Conservation (phyloP, 2,888 invertebrate species). For the Kryphioiulus occultus region DNA sequence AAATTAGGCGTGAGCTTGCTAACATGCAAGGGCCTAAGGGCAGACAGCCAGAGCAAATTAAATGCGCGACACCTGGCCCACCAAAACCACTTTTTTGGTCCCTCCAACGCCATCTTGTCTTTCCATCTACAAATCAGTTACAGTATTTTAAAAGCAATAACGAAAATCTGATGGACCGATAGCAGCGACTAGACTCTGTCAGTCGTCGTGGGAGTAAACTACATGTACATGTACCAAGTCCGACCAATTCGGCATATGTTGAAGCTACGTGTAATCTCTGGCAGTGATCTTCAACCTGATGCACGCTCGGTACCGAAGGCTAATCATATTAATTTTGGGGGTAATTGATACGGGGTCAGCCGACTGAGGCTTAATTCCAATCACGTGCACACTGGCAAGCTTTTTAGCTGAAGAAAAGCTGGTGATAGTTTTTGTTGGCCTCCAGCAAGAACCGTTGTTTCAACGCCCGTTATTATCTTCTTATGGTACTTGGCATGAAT, state of each 20-base stretch:
- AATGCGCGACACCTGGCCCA: neutral
- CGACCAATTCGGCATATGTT: neutral
- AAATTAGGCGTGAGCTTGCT: neutral
- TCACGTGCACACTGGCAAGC: neutral
- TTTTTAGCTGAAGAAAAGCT: slow-evolving; percentile 17
- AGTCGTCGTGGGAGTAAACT: neutral
- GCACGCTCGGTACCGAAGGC: neutral
- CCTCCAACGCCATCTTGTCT: slow-evolving; percentile 27
- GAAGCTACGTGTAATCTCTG: neutral
- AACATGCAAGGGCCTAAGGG: neutral
- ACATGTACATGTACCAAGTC: too few species aligned
- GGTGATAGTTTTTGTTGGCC: slow-evolving; percentile 28
- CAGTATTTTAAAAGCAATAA: slow-evolving; percentile 27
- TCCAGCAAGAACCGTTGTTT: slow-evolving; percentile 35
- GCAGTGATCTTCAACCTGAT: neutral
- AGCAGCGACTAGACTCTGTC: neutral
- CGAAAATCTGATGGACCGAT: neutral
- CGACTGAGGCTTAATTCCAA: slow-evolving; percentile 4
- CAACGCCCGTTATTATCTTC: slow-evolving; percentile 45
- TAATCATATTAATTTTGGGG: slow-evolving; percentile 16
- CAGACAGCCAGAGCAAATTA: neutral
- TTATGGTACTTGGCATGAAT: slow-evolving; percentile 47
- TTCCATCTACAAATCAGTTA: slow-evolving; percentile 18
- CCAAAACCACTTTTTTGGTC: neutral
- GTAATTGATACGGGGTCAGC: slow-evolving; percentile 36